phyloP scores from a whole-genome alignment of 2,113 vertebrate genomes.

The Glaucidium brasilianum region DNA sequence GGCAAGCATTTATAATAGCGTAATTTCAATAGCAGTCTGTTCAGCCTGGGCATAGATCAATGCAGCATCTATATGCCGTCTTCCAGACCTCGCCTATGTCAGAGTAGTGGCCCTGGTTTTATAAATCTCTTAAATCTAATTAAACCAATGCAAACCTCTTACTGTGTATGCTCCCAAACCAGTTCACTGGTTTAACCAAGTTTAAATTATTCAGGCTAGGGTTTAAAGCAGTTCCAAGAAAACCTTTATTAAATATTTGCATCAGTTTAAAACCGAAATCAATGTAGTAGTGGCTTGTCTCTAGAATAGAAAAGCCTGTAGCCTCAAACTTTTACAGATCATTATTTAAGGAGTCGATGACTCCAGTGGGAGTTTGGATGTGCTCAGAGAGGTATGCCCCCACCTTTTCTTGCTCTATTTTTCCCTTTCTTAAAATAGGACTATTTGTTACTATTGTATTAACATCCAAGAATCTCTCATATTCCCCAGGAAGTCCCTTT shows the following conservation, averaged over 20 bases:
- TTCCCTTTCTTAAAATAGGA: slow-evolving; percentile 16
- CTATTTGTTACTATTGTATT: background rate
- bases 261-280: slow-evolving; percentile 27
- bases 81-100: slow-evolving; percentile 35
- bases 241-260: slow-evolving; percentile 19
- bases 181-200: slow-evolving; percentile 22
- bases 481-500: background rate
- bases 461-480: background rate
- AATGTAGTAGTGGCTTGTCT: background rate
- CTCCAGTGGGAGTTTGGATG: background rate
- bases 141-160: slow-evolving; percentile 51
- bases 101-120: slow-evolving; percentile 15
- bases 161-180: slow-evolving; percentile 9
- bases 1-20: slow-evolving; percentile 13
- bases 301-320: background rate
- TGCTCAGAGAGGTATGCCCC: background rate
- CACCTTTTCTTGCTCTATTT: background rate
- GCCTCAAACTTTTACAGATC: background rate
- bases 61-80: background rate
- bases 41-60: background rate
- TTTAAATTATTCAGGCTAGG: slow-evolving; percentile 34
- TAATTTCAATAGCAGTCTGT: slow-evolving; percentile 13
- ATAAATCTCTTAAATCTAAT: slow-evolving; percentile 53
- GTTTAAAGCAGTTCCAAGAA: slow-evolving; percentile 27
- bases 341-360: slow-evolving; percentile 7